These are phyloP conservation scores for Oenanthe melanoleuca DNA, from an alignment of 2,113 vertebrate species.

Conservation along the genomic window DNA sequence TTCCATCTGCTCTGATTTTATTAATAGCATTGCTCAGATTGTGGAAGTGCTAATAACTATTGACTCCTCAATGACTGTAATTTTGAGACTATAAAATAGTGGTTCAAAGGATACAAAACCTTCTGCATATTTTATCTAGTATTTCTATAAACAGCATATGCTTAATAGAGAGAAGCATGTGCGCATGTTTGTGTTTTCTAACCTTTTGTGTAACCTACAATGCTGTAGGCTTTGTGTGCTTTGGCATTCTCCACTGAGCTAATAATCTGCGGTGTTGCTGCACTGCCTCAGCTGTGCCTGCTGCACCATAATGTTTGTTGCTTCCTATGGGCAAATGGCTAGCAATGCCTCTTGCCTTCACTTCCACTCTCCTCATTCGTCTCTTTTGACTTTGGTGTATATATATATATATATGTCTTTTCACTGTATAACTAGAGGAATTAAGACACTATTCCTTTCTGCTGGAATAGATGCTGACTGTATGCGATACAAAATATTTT, in stretches of 20 bases:
- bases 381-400: neutral
- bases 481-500: neutral
- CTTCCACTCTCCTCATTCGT: neutral
- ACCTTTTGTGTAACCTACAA: neutral
- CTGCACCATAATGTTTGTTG: neutral
- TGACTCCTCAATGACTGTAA: neutral
- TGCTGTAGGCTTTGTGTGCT: neutral
- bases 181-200: neutral
- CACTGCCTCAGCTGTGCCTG: neutral
- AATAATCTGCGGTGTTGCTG: neutral
- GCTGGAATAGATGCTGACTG: neutral
- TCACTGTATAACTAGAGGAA: neutral
- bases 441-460: neutral
- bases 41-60: conserved; percentile 1
- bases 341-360: neutral
- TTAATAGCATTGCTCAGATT: neutral
- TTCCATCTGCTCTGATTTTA: conserved; percentile 35
- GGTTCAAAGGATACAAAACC: neutral
- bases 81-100: neutral
- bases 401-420: neutral
- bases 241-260: neutral
- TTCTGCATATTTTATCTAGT: neutral
- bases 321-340: neutral
- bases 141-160: neutral
- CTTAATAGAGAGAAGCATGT: neutral